Percentiles rank a stretch among this genome's conserved stretches.
Conservation (phyloP, 2,888 invertebrate species). For the Globia sparganii region DNA sequence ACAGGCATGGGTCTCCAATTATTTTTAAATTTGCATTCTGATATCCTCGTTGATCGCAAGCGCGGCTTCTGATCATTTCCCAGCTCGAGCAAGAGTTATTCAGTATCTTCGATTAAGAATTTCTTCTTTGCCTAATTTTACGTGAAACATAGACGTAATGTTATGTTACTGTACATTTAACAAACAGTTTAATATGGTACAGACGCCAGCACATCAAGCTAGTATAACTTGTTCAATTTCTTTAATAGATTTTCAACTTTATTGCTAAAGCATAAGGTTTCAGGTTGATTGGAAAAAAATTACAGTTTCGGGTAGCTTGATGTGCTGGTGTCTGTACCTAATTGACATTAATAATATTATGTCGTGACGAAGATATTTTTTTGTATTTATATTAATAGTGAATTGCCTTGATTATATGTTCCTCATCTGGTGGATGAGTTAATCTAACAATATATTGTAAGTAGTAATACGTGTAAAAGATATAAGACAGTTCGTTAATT, state of each 20-base stretch:
- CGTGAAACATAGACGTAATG: neutral
- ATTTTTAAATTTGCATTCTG: slow-evolving; percentile 16
- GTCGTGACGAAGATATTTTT: neutral
- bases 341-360: neutral
- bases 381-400: neutral
- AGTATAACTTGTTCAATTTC: too few species aligned
- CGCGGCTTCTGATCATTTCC: neutral
- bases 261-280: too few species aligned
- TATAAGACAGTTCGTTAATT: neutral
- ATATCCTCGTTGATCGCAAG: neutral
- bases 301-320: too few species aligned
- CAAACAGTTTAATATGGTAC: too few species aligned
- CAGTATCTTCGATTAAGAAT: neutral
- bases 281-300: too few species aligned
- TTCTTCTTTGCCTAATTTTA: neutral
- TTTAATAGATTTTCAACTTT: too few species aligned
- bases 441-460: slow-evolving; percentile 6
- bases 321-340: neutral
- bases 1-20: neutral
- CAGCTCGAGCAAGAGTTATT: too few species aligned
- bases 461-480: neutral
- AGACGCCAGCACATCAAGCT: too few species aligned
- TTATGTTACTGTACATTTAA: neutral
- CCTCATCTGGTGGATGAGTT: slow-evolving; percentile 3
- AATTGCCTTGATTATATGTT: neutral